Base-by-base conservation (phyloP, 2,797 vertebrate genomes). In the Heliangelus exortis region DNA sequence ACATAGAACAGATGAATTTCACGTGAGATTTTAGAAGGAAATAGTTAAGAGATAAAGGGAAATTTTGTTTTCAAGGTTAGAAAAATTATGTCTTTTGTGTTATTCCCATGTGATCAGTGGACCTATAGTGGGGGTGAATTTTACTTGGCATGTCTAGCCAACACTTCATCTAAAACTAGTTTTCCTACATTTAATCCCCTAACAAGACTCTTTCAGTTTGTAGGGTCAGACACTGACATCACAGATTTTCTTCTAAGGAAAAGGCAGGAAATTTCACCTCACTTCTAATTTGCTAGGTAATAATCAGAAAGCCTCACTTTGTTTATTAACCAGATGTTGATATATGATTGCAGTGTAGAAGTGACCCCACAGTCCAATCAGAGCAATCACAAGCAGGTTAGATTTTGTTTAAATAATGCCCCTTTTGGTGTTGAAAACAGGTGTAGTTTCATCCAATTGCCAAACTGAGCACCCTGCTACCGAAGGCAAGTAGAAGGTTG, bases 211-310 rank as follows among this genome's bases (percentile, higher is more conserved):
- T 94, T 89, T 82, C 71, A 84, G 34, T 77, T 86, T 83, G 28
- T 57, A 63, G 45, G n/a, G 41, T 78, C n/a, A 43, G 51, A 97
- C 97, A 98, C 95, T 97, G 97, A 98, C 96, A 97, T 94, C 91
- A 97, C 84, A 96, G 96, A 96, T 97, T 97, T 97, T 96, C 87
- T 93, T 92, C 96, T 97, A 97, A 98, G 98, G 98, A 97, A 97
- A 97, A 96, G 71, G 82, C 96, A 98, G 98, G 98, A 98, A 98
- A 98, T 98, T 97, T 97, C 92, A 96, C 95, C 97, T 98, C 94
- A 92, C 72, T 98, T 98, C 96, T 97, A 98, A 97, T 97, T 98
- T 98, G 97, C 95, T 96, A 93, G 94, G 95, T 84, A 96, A 97
- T 97, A 96, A 97, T 97, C 97, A 96, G 89, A 89, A 95, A 96